Percentiles rank a stretch among this genome's conserved stretches.
These are phyloP conservation scores for Antheraea mylitta DNA, from an alignment of 1,140 invertebrate genomes.

Conservation along the genomic window DNA sequence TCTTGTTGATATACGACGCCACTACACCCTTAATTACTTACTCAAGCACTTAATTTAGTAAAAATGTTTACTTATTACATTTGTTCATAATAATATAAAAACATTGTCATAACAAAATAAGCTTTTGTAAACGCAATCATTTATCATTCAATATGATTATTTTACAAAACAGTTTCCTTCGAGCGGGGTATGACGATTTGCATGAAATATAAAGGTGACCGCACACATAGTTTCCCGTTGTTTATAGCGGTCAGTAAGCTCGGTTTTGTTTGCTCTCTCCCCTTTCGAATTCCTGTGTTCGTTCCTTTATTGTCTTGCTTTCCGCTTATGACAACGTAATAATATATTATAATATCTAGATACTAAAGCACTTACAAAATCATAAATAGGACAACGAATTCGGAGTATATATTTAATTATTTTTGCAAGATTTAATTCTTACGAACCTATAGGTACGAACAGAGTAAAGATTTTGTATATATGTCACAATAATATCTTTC, in stretches of 20 bases:
- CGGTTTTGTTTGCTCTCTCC: slow-evolving; percentile 52
- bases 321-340: slow-evolving; percentile 64
- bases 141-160: slow-evolving; percentile 53
- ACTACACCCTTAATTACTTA: no score
- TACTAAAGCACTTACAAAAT: not conserved
- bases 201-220: slow-evolving; percentile 78
- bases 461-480: no score
- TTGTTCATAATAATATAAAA: no score
- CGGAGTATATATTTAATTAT: no score
- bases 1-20: no score
- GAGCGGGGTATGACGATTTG: slow-evolving; percentile 50
- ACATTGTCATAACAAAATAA: not conserved
- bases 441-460: no score
- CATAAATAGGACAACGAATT: not conserved
- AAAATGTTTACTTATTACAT: no score
- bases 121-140: slow-evolving; percentile 20
- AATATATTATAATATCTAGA: slow-evolving; percentile 64
- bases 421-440: no score
- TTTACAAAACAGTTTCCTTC: slow-evolving; percentile 48
- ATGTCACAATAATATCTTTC: no score
- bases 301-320: slow-evolving; percentile 74
- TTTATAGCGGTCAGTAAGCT: slow-evolving; percentile 70
- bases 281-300: slow-evolving; percentile 66
- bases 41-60: no score
- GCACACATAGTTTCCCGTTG: slow-evolving; percentile 69